Percentiles rank a stretch among this genome's conserved stretches.
phyloP scores from a whole-genome alignment of 2,797 vertebrate genomes.

The Anisognathus igniventris region DNA sequence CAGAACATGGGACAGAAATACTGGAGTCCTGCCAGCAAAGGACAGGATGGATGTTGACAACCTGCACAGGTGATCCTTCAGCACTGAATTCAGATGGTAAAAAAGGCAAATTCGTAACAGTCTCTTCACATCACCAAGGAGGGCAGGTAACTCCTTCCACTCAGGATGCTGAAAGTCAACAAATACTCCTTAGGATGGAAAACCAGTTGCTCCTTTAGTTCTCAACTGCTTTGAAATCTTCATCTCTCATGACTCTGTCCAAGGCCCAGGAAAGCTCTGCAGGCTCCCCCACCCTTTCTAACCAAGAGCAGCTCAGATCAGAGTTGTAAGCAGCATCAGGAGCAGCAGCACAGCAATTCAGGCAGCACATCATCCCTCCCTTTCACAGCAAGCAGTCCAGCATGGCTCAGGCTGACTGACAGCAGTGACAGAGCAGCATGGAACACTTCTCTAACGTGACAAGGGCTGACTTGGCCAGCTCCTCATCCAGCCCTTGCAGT shows the following conservation, averaged over 20 bases:
- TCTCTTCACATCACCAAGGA: background rate
- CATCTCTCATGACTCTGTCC: background rate
- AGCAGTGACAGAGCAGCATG: background rate
- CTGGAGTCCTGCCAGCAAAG: background rate
- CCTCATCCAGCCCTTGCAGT: background rate
- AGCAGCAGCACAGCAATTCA: background rate
- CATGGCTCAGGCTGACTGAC: rapidly evolving
- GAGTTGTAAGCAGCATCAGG: background rate
- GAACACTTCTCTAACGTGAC: background rate
- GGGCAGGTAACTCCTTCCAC: background rate
- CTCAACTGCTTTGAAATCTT: background rate
- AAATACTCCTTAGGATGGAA: background rate
- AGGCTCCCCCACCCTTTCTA: background rate
- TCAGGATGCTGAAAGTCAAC: background rate
- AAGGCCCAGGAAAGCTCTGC: background rate
- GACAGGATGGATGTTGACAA: background rate
- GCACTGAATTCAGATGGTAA: background rate
- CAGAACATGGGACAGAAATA: background rate
- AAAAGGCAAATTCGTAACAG: background rate
- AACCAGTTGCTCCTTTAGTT: background rate
- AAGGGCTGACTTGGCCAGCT: background rate
- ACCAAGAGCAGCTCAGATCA: background rate
- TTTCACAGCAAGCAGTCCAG: background rate
- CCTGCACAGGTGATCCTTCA: background rate
- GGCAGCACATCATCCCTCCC: background rate